Conservation (phyloP, 2,797 vertebrate genomes). For the Myoxocephalus aenaeus region DNA sequence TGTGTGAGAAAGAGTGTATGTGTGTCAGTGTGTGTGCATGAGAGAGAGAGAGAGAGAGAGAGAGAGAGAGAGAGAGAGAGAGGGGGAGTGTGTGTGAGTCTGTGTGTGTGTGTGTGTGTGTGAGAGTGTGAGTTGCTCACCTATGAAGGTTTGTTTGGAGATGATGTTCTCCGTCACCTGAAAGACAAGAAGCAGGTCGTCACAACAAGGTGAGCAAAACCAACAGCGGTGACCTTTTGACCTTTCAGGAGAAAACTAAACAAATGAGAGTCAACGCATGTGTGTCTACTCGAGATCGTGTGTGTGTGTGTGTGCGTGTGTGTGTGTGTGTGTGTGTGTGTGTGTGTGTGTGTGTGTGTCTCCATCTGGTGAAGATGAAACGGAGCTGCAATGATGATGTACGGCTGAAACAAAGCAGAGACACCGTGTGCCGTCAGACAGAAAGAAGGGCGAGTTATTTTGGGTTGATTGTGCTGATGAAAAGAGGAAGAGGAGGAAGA, state of each 20-base stretch:
- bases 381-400: slow-evolving; percentile 11
- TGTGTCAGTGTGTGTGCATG: too few species aligned
- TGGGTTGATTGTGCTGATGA: slow-evolving; percentile 1
- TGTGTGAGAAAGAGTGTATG: neutral
- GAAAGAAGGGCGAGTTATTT: neutral
- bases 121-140: slow-evolving; percentile 69
- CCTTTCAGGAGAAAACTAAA: too few species aligned
- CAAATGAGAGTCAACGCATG: too few species aligned
- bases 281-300: too few species aligned
- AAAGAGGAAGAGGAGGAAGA: neutral
- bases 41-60: too few species aligned
- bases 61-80: neutral
- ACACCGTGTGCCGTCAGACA: neutral
- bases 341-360: too few species aligned
- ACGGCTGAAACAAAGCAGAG: slow-evolving; percentile 27
- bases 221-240: neutral
- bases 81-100: too few species aligned
- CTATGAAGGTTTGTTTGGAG: slow-evolving; percentile 83
- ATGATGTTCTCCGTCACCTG: slow-evolving; percentile 89
- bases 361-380: slow-evolving; percentile 43
- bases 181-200: neutral
- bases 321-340: too few species aligned
- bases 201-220: neutral
- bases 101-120: too few species aligned
- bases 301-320: neutral